These are phyloP conservation scores for Polyommatus iphigenia DNA, from an alignment of 2,888 invertebrate species.

Conservation along the genomic window DNA sequence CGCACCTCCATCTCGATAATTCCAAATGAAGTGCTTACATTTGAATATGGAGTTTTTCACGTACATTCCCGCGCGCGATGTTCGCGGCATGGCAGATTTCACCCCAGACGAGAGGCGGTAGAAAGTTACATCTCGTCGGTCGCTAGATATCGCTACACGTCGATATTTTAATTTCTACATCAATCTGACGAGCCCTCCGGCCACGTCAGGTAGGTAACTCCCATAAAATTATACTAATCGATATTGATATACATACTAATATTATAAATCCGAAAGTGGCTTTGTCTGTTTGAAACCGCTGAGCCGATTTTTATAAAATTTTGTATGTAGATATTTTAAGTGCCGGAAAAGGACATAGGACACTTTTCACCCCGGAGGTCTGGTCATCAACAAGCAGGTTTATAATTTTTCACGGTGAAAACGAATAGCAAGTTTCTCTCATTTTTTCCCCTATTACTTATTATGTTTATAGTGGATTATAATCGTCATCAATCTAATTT, in stretches of 20 bases:
- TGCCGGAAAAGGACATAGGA: too few relatives aligned
- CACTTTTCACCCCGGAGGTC: too few relatives aligned
- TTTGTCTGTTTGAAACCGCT: too few relatives aligned
- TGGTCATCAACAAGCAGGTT: too few relatives aligned
- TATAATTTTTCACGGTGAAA: too few relatives aligned
- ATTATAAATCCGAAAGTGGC: too few relatives aligned
- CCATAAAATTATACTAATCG: not conserved
- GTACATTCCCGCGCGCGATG: conserved; percentile 18
- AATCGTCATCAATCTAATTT: not conserved
- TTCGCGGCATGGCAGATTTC: conserved; percentile 55
- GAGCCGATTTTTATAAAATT: too few relatives aligned
- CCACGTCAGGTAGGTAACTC: not conserved
- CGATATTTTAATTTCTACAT: conserved; percentile 23
- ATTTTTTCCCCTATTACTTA: too few relatives aligned
- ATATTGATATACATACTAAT: not conserved
- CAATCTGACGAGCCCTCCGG: conserved; percentile 5
- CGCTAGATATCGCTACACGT: conserved; percentile 31
- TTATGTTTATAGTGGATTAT: not conserved
- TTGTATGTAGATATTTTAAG: too few relatives aligned
- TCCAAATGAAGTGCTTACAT: conserved; percentile 1
- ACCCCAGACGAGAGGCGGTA: conserved; percentile 61
- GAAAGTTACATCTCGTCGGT: conserved; percentile 68
- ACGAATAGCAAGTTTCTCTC: too few relatives aligned
- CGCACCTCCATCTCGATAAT: not conserved
- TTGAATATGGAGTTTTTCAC: conserved; percentile 12